Evolutionary conservation across 2,113 vertebrate genomes (phyloP), one percentile per base, ranked within the genome.

Genomic region (Rhinichthys klamathensis): DNA sequence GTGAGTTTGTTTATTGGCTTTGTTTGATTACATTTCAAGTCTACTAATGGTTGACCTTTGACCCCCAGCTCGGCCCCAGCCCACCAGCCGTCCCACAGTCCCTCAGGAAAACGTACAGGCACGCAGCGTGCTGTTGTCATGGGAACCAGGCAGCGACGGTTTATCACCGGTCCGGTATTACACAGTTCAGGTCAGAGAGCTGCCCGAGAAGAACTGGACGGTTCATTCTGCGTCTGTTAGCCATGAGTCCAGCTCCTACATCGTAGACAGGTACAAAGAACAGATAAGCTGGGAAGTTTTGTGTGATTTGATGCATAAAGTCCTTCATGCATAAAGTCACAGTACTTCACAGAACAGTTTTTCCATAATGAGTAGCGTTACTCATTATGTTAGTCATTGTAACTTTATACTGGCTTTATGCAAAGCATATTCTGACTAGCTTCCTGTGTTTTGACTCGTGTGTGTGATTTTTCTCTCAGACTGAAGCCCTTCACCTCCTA

Each of bases 401-500:
- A 70, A 41, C 35, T 12, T 38, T 41, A 41, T 70, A 12, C 67
- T 41, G 35, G 35, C 21, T 70, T 70, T 41, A 41, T 21, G 4
- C 9, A 41, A 70, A 41, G 67, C 67, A n/a, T 41, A 70, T 70
- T 70, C 21, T 70, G 4, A 41, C 4, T 2, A 41, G 35, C 4
- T 0, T 21, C 15, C 16, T 85, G 46, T 79, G 70, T 84, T 58
- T 80, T 30, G 8, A 32, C 32, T 21, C 4, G 25, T 15, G n/a
- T n/a, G 81, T 82, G 56, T 67, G 6, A 87, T 87, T 46, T 73
- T 27, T 12, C 76, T 72, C 75, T 56, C 76, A 99, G 98, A 92
- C 91, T 99, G 88, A 99, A 99, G 90, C 98, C 98, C 32, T 99
- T 99, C 91, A 99, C 98, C 0, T 97, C 97, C 74, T 99, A 99